Conservation (phyloP, 2,888 invertebrate species). For the Tholera decimalis region DNA sequence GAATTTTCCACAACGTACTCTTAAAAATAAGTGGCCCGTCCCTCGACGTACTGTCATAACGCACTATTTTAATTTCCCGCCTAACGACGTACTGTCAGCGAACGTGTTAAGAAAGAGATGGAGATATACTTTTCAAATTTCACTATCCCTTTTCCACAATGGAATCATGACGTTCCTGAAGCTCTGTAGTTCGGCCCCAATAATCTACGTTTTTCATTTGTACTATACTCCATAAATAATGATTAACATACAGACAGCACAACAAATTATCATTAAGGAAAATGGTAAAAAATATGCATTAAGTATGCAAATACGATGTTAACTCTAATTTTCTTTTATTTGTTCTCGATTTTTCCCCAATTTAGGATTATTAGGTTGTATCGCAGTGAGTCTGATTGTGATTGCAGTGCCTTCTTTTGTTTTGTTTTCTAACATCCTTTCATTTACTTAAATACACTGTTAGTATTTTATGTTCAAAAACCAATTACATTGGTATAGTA, state of each 20-base stretch:
- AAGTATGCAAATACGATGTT: slow-evolving; percentile 33
- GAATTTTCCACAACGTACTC: no score
- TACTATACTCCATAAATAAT: not conserved
- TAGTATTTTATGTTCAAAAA: slow-evolving; percentile 22
- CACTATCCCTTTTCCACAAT: no score
- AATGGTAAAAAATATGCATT: slow-evolving; percentile 27
- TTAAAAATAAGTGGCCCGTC: no score
- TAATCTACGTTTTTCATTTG: no score
- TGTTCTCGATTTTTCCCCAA: slow-evolving; percentile 35
- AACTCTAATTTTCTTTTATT: slow-evolving; percentile 44
- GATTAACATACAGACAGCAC: not conserved
- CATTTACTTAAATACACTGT: slow-evolving; percentile 42
- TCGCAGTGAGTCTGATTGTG: slow-evolving; percentile 27
- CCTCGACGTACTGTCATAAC: no score
- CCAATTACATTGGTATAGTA: slow-evolving; percentile 22
- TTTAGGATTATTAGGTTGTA: slow-evolving; percentile 43
- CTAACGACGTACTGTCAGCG: no score
- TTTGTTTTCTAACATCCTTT: slow-evolving; percentile 36
- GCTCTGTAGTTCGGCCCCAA: no score
- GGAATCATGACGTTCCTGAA: no score
- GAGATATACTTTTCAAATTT: no score
- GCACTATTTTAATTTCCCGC: no score
- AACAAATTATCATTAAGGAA: slow-evolving; percentile 3
- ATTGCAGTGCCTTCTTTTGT: slow-evolving; percentile 4
- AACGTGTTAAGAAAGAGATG: no score